Evolutionary conservation across 2,888 invertebrate genomes (phyloP), one percentile per base, ranked within the genome.

Genomic region (Cheilosia variabilis): DNA sequence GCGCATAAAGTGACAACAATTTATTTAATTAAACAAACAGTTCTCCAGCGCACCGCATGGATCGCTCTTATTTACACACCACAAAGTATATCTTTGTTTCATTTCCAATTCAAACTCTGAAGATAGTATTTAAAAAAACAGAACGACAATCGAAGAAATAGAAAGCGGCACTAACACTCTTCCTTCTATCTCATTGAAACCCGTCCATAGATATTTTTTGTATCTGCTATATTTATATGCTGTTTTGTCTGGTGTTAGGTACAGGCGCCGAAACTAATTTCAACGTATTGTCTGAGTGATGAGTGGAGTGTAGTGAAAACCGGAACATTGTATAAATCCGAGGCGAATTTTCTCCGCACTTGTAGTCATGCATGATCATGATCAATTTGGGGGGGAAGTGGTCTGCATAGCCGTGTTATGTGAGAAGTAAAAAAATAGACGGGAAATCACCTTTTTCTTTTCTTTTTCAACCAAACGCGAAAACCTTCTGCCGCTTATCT

Each of bases 21-120:
- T 80, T 86, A 86, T 86, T 80, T 76, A 86, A 86, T 80, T 80
- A 86, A 86, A 86, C 76, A 80, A 80, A 68, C 76, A 62, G 69
- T 73, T 68, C 63, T 68, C 7, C 9, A 68, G 60, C 66, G 19
- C 83, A 75, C 52, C 24, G 79, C 79, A 73, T 79, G 34, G 17
- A 47, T 47, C 17, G 34, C 45, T 50, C 57, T 65, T 57, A 57
- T 41, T 58, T 22, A 52, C 15, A 45, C 45, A 45, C 45, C n/a
- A 45, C 15, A 45, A 34, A 65, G 50, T 66, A 53, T 34, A 53
- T 34, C 34, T 22, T 22, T 50, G 15, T 10, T 37, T n/a, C 13
- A 37, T 50, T 24, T 50, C 3, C 2, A 15, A 50, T 22, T 19
- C 31, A 43, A 43, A 66, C 15, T 17, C 7, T 5, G 9, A 24